phyloP scores from a whole-genome alignment of 1,140 invertebrate species.

The Delia radicum region DNA sequence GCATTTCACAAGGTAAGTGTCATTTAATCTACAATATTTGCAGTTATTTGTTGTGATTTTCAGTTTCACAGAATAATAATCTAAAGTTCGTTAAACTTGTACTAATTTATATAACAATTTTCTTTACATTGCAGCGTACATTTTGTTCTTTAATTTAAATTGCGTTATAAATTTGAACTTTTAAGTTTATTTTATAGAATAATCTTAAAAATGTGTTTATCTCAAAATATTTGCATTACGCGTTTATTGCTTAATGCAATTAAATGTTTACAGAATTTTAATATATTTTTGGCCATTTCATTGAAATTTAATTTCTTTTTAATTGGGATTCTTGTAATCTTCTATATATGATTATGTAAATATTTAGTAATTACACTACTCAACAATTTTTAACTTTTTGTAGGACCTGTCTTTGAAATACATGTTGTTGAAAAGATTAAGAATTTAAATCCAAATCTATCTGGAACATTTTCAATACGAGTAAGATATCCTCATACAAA shows the following conservation, averaged over 20 bases:
- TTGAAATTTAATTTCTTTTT: neutral
- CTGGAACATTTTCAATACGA: too few relatives aligned
- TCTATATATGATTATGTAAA: neutral
- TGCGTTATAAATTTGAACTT: neutral
- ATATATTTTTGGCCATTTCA: neutral
- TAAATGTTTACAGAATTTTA: neutral
- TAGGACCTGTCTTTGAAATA: too few relatives aligned
- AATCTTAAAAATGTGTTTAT: neutral
- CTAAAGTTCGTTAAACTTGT: neutral
- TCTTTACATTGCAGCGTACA: neutral
- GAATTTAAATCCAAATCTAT: too few relatives aligned
- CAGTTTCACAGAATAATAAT: neutral
- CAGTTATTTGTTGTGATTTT: too few relatives aligned
- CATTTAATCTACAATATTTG: neutral
- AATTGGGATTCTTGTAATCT: neutral
- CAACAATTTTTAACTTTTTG: neutral
- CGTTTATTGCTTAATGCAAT: neutral
- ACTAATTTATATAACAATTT: neutral
- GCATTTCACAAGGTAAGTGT: conserved; percentile 53
- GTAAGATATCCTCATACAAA: too few relatives aligned
- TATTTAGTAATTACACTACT: neutral
- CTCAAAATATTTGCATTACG: neutral
- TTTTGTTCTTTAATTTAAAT: neutral
- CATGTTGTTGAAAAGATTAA: too few relatives aligned
- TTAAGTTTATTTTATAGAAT: neutral